Evolutionary conservation across 1,140 invertebrate genomes (phyloP).

Genomic region (Glossosoma conforme): DNA sequence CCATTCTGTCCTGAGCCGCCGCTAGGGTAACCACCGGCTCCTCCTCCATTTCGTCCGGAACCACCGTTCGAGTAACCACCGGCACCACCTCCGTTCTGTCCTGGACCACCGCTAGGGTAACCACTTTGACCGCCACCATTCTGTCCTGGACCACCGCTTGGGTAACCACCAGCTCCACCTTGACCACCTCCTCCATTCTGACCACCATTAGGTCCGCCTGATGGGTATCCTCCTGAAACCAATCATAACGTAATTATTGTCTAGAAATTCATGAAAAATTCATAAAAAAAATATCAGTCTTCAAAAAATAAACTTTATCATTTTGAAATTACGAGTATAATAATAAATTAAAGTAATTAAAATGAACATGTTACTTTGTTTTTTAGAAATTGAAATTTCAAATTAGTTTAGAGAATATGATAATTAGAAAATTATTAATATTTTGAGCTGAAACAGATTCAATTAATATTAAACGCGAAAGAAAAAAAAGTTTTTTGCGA

Average conservation of each 20-base stretch:
- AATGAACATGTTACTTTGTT: too few species aligned
- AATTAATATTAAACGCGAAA: too few species aligned
- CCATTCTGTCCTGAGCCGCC: conserved; percentile 27
- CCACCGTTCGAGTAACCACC: conserved; percentile 25
- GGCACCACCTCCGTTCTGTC: conserved; percentile 24
- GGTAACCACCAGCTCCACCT: conserved; percentile 13
- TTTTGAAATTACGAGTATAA: not conserved
- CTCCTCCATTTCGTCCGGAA: conserved; percentile 7
- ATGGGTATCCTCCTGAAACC: conserved; percentile 24
- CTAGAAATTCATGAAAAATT: not conserved
- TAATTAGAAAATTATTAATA: too few species aligned
- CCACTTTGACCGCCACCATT: conserved; percentile 24
- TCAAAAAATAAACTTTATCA: conserved; percentile 1
- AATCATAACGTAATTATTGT: conserved; percentile 10
- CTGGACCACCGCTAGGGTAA: conserved; percentile 33
- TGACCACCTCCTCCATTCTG: conserved; percentile 26
- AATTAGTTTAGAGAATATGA: too few species aligned
- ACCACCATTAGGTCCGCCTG: conserved; percentile 34
- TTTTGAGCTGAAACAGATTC: too few species aligned
- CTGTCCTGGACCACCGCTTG: conserved; percentile 12
- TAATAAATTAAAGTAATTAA: not conserved
- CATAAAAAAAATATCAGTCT: not conserved
- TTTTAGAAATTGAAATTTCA: too few species aligned
- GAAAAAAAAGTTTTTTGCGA: too few species aligned
- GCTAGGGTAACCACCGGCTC: conserved; percentile 32